Evolutionary conservation across 2,888 invertebrate genomes (phyloP).

Genomic region (Ormyrus rosae): DNA sequence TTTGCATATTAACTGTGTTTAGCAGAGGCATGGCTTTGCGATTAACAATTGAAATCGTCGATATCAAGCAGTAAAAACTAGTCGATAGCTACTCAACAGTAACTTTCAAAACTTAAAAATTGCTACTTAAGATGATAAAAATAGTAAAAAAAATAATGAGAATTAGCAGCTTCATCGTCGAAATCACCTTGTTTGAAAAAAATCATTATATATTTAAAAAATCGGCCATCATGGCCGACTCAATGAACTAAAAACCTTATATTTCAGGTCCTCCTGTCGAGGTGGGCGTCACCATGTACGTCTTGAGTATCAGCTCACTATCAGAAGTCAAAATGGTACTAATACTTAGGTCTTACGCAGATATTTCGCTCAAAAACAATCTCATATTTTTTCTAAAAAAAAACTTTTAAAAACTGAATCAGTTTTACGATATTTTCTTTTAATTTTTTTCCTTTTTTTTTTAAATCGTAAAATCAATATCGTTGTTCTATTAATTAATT

Average conservation of each 20-base stretch:
- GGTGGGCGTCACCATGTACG: constrained; percentile 89
- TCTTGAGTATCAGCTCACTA: constrained; percentile 88
- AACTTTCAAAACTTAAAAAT: background rate
- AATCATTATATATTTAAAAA: constrained; percentile 47
- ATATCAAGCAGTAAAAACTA: constrained; percentile 17
- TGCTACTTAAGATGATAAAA: constrained; percentile 14
- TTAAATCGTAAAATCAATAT: too few species aligned
- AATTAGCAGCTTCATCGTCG: constrained; percentile 42
- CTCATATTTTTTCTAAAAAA: background rate
- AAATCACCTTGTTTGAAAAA: constrained; percentile 42
- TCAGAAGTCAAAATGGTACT: constrained; percentile 90
- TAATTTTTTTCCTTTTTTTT: background rate
- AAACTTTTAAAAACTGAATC: too few species aligned
- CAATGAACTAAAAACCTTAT: constrained; percentile 73
- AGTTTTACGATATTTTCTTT: constrained; percentile 21
- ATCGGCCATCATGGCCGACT: constrained; percentile 69
- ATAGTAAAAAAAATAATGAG: constrained; percentile 6
- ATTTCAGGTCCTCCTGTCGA: constrained; percentile 87
- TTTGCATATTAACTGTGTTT: background rate
- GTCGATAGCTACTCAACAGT: constrained; percentile 29
- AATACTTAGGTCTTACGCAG: constrained; percentile 73
- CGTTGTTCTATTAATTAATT: background rate
- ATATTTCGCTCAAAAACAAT: constrained; percentile 46
- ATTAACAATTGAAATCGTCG: background rate
- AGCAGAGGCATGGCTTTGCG: constrained; percentile 49